These are phyloP conservation scores for Aplodontia rufa DNA, from an alignment of 2,113 vertebrate genomes.

Conservation along the genomic window DNA sequence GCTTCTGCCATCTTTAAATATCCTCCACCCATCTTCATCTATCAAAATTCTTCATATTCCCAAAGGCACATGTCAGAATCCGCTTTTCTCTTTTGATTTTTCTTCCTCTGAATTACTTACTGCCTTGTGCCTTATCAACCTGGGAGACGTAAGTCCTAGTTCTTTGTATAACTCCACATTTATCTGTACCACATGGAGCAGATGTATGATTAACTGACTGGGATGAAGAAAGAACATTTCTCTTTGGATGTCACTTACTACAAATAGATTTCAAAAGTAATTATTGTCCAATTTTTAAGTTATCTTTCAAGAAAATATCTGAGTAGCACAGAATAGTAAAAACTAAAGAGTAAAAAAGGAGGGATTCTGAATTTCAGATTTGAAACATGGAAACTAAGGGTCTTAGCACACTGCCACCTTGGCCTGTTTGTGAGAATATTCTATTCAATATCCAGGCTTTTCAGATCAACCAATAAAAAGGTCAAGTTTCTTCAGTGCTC, in stretches of 20 bases:
- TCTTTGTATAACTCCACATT: constrained; percentile 8
- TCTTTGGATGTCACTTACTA: background rate
- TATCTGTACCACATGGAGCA: background rate
- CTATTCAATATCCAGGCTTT: constrained; percentile 24
- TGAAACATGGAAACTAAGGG: background rate
- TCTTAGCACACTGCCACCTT: background rate
- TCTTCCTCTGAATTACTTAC: constrained; percentile 49
- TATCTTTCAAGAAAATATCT: background rate
- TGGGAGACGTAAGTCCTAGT: background rate
- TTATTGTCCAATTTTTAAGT: background rate
- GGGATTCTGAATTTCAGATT: background rate
- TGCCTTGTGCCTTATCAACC: constrained; percentile 20
- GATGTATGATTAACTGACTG: background rate
- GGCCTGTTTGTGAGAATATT: constrained; percentile 17
- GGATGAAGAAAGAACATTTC: background rate
- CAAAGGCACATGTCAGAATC: background rate
- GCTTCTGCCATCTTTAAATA: background rate
- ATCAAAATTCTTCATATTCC: background rate
- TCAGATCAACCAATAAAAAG: constrained; percentile 18
- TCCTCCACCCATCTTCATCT: background rate
- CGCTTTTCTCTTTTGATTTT: constrained; percentile 35
- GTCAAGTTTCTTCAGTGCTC: constrained; percentile 42
- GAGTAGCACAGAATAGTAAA: background rate
- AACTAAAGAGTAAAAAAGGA: background rate
- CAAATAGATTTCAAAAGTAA: constrained; percentile 33